Base-by-base conservation (phyloP, 2,797 vertebrate genomes). In the Ctenopoma multispine region DNA sequence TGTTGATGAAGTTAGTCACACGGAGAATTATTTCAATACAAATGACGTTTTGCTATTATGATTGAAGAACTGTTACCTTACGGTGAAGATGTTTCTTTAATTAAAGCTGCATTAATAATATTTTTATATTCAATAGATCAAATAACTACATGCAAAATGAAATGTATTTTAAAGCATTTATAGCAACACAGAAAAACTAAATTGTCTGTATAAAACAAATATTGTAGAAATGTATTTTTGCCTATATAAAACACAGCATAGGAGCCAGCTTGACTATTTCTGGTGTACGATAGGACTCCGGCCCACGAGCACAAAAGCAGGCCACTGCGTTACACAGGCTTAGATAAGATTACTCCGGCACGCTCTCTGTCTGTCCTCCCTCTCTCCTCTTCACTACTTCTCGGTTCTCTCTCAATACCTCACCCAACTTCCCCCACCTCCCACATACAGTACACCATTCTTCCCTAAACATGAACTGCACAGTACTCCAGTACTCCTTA, bases 321-420 rank as follows among this genome's bases (percentile, higher is more conserved):
- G 60, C 83, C 80, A 61, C 81, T 80, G 82, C n/a, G 62, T 80
- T 77, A 82, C 75, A 90, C 59, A 63, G 74, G 69, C 78, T 56
- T 23, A 71, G 87, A 90, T 92, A 92, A 90, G 85, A 90, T 87
- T 77, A 82, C 79, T 80, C 79, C 76, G 81, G 68, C 75, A 77
- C 72, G 57, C 80, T 71, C 69, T 71, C 68, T 58, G 70, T 62
- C 83, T 71, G 72, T 80, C 80, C 78, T 87, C 76, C 75, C 72
- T 69, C 51, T 79, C 58, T 75, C 68, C 69, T 72, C 71, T 81
- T 64, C 71, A 40, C 63, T 62, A 61, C 68, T 67, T 61, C 61
- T 63, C 50, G 31, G 9, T 53, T 56, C 48, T n/a, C 34, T 43
- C 46, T 56, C 9, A 48, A 24, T 56, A 54, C 46, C 64, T 80